Conservation (phyloP, 37 sponge, comb jelly and placozoan genomes). For the Axinella damicornis region DNA sequence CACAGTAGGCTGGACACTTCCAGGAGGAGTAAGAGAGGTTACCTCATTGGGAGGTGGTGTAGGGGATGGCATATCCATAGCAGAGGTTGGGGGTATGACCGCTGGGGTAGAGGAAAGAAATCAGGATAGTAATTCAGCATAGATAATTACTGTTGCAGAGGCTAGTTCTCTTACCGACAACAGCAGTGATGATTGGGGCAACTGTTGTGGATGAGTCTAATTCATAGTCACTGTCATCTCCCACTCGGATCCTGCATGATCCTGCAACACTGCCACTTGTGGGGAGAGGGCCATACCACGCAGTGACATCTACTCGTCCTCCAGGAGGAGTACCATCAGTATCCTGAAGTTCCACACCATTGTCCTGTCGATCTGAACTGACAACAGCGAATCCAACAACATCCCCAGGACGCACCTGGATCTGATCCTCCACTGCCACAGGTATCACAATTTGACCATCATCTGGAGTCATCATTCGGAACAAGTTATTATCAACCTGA, state of each 20-base stretch:
- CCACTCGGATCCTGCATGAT: not conserved
- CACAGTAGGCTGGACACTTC: too few relatives aligned
- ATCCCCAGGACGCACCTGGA: slow-evolving; percentile 41
- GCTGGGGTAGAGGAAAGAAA: too few relatives aligned
- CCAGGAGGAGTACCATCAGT: too few relatives aligned
- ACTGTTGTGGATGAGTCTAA: slow-evolving; percentile 10
- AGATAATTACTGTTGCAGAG: too few relatives aligned
- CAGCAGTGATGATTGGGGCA: slow-evolving; percentile 31
- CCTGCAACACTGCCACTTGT: not conserved
- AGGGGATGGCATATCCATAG: too few relatives aligned
- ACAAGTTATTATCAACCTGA: slow-evolving; percentile 30
- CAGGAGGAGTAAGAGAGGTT: too few relatives aligned
- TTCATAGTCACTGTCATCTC: not conserved
- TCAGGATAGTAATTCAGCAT: too few relatives aligned
- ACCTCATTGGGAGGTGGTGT: too few relatives aligned
- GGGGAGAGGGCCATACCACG: slow-evolving; percentile 26
- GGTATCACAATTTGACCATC: not conserved
- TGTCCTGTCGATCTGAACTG: not conserved
- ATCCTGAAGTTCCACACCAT: slow-evolving; percentile 9
- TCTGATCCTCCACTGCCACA: slow-evolving; percentile 13
- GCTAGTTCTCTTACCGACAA: not conserved
- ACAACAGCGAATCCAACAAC: slow-evolving; percentile 38
- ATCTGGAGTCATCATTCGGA: not conserved
- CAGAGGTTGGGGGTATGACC: too few relatives aligned
- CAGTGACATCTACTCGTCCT: not conserved